Percentiles rank a stretch among this genome's conserved stretches.
Conservation (phyloP, 2,888 invertebrate genomes). For the Agriotes lineatus region DNA sequence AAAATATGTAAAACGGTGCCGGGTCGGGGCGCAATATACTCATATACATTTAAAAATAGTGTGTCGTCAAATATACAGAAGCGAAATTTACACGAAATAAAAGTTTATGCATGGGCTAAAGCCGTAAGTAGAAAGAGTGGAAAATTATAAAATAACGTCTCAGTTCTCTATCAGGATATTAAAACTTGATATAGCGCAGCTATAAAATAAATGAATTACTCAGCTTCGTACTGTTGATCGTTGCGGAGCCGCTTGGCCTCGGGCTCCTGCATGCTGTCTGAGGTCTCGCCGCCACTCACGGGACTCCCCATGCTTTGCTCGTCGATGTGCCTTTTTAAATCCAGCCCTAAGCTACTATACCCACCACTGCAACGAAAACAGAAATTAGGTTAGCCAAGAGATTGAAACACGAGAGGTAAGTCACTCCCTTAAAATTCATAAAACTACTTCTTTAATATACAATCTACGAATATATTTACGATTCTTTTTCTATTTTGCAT, state of each 20-base stretch:
- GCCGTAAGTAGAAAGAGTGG: constrained; percentile 4
- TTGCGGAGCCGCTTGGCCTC: constrained; percentile 62
- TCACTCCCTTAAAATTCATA: too few relatives aligned
- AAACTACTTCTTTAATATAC: too few relatives aligned
- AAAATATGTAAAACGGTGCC: too few relatives aligned
- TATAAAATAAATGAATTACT: constrained; percentile 52
- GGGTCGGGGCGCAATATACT: too few relatives aligned
- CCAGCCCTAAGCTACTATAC: constrained; percentile 59
- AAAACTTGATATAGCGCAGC: constrained; percentile 33
- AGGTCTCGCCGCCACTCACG: constrained; percentile 57
- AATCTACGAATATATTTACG: too few relatives aligned
- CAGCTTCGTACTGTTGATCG: constrained; percentile 62
- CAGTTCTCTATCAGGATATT: constrained; percentile 12
- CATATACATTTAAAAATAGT: too few relatives aligned
- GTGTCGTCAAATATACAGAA: constrained; percentile 16
- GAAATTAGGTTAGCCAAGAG: too few relatives aligned
- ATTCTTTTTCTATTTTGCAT: too few relatives aligned
- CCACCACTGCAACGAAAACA: too few relatives aligned
- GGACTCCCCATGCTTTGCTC: constrained; percentile 62
- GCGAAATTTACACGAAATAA: constrained; percentile 13
- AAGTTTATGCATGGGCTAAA: not conserved
- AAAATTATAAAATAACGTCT: not conserved
- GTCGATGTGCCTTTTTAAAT: constrained; percentile 62
- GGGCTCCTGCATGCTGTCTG: constrained; percentile 60
- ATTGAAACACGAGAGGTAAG: constrained; percentile 25